These are phyloP conservation scores for Notolepis coatsorum DNA, from an alignment of 2,797 vertebrate species.

Conservation along the genomic window DNA sequence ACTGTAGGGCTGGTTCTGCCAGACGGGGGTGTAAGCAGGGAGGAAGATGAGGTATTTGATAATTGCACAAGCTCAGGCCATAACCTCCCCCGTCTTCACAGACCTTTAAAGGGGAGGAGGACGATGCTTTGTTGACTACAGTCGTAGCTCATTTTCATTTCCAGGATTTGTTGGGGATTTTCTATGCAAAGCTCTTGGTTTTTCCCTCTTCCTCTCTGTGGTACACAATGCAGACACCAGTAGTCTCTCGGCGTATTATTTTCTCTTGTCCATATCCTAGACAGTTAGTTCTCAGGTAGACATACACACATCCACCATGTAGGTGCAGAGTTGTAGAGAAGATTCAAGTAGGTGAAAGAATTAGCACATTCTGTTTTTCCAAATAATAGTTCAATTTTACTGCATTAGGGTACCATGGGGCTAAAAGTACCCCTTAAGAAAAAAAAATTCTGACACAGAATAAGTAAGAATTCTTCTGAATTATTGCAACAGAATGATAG, in stretches of 20 bases:
- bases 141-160: constrained; percentile 55
- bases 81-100: constrained; percentile 2
- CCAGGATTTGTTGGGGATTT: constrained; percentile 63
- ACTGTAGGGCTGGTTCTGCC: not conserved
- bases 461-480: not conserved
- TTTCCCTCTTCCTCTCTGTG: constrained; percentile 19
- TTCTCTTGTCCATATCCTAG: constrained; percentile 27
- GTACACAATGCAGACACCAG: not conserved
- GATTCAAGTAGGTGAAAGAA: no score
- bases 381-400: no score
- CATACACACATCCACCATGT: no score
- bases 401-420: no score
- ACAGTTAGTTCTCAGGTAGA: no score
- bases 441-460: no score
- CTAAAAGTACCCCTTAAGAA: no score
- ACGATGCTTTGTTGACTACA: not conserved
- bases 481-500: not conserved
- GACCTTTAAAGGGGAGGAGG: constrained; percentile 14
- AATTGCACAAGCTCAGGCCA: constrained; percentile 15
- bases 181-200: constrained; percentile 55
- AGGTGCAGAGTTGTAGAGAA: no score
- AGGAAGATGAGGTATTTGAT: constrained; percentile 5
- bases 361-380: no score
- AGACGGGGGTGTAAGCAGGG: constrained; percentile 10
- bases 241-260: not conserved